A percentile compares a stretch with the other conserved stretches of the same genome.
Conservation (phyloP, 1,140 invertebrate genomes). For the Bombus picipes region DNA sequence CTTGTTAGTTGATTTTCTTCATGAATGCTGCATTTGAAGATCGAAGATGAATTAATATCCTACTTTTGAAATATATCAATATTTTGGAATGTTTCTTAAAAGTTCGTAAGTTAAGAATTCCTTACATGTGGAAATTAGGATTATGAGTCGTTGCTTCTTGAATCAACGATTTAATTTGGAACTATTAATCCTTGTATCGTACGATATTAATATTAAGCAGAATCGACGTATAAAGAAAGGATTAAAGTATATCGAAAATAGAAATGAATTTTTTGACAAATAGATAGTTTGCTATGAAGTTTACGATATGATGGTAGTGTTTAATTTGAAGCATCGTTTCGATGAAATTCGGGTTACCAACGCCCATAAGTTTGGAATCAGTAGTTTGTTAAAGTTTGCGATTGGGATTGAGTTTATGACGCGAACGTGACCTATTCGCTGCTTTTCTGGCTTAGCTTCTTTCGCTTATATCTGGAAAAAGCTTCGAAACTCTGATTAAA, state of each 20-base stretch:
- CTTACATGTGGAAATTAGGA: background rate
- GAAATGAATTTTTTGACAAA: background rate
- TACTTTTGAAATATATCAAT: background rate
- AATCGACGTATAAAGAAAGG: too few relatives aligned
- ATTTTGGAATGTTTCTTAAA: background rate
- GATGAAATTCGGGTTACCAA: background rate
- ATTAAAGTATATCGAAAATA: background rate
- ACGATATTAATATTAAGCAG: too few relatives aligned
- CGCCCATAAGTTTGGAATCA: background rate
- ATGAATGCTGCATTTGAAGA: background rate
- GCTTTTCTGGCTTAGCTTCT: background rate
- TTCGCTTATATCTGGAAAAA: background rate
- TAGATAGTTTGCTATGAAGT: too few relatives aligned
- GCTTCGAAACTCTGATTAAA: background rate
- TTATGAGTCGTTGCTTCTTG: background rate
- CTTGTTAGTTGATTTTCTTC: background rate
- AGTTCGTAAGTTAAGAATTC: background rate
- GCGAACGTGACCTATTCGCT: slow-evolving; percentile 5
- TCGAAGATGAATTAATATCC: background rate
- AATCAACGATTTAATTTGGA: background rate
- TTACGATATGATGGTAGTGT: background rate
- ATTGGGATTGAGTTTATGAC: slow-evolving; percentile 17
- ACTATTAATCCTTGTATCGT: background rate
- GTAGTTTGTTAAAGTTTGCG: slow-evolving; percentile 20
- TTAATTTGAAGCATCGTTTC: background rate